These are phyloP conservation scores for Podotricha telesiphe DNA, from an alignment of 2,888 invertebrate species.

Conservation along the genomic window DNA sequence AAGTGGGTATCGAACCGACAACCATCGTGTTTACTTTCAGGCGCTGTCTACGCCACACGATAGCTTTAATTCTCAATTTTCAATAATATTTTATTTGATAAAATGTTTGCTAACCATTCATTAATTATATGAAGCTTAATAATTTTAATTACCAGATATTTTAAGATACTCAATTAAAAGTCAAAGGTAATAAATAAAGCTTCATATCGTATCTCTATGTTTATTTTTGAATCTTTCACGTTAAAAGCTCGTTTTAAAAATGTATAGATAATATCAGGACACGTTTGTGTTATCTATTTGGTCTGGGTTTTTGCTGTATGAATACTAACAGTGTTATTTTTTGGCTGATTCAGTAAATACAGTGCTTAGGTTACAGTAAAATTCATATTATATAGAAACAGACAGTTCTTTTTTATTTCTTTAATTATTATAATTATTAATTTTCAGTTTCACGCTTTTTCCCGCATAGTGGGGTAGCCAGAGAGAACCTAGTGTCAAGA, in stretches of 20 bases:
- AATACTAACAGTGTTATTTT: not conserved
- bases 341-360: not conserved
- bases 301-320: not conserved
- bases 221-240: not conserved
- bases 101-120: too few species aligned
- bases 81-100: too few species aligned
- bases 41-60: too few species aligned
- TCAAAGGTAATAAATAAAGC: not conserved
- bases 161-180: not conserved
- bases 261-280: not conserved
- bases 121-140: too few species aligned
- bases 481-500: too few species aligned
- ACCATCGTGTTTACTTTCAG: too few species aligned
- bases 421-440: too few species aligned
- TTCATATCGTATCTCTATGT: not conserved
- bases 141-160: not conserved
- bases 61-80: too few species aligned
- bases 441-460: too few species aligned
- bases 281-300: not conserved
- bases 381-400: not conserved
- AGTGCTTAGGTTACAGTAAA: not conserved
- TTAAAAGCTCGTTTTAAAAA: constrained; percentile 3
- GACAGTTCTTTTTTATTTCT: too few species aligned
- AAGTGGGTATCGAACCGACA: too few species aligned
- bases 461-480: too few species aligned